Percentiles rank a stretch among this genome's conserved stretches.
phyloP scores from a whole-genome alignment of 1,140 invertebrate genomes.

The Bombus turneri region DNA sequence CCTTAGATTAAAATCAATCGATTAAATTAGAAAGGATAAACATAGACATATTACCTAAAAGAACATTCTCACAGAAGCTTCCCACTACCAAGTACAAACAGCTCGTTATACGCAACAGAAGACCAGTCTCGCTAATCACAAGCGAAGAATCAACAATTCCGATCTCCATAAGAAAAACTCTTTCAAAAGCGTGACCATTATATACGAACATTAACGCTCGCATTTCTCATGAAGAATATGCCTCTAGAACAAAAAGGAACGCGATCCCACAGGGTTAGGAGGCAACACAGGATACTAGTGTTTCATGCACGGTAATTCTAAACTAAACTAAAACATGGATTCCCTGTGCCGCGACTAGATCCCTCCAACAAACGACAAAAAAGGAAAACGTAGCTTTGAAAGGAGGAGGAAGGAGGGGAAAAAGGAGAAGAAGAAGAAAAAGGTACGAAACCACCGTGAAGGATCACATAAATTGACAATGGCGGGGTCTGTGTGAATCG shows the following conservation, averaged over 20 bases:
- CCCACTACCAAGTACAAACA: too few species aligned
- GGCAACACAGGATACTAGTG: constrained; percentile 42
- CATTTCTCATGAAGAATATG: constrained; percentile 9
- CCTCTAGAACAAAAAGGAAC: constrained; percentile 30
- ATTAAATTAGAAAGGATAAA: too few species aligned
- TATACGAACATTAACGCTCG: too few species aligned
- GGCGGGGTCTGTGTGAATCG: constrained; percentile 7
- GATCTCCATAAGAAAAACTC: too few species aligned
- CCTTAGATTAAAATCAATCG: too few species aligned
- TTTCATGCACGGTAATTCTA: constrained; percentile 39
- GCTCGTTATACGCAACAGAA: too few species aligned
- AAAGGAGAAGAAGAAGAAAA: background rate
- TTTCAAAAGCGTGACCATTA: too few species aligned
- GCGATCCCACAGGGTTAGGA: constrained; percentile 39
- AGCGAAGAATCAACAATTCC: too few species aligned
- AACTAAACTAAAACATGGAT: constrained; percentile 47
- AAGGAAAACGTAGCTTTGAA: too few species aligned
- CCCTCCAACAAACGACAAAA: background rate
- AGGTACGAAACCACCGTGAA: background rate
- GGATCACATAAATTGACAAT: constrained; percentile 32
- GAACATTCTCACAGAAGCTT: too few species aligned
- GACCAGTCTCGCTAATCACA: too few species aligned
- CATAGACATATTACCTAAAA: too few species aligned
- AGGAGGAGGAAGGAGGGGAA: background rate
- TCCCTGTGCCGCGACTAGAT: constrained; percentile 20